Evolutionary conservation across 2,113 vertebrate species (phyloP).

Genomic region (Aepyceros melampus): DNA sequence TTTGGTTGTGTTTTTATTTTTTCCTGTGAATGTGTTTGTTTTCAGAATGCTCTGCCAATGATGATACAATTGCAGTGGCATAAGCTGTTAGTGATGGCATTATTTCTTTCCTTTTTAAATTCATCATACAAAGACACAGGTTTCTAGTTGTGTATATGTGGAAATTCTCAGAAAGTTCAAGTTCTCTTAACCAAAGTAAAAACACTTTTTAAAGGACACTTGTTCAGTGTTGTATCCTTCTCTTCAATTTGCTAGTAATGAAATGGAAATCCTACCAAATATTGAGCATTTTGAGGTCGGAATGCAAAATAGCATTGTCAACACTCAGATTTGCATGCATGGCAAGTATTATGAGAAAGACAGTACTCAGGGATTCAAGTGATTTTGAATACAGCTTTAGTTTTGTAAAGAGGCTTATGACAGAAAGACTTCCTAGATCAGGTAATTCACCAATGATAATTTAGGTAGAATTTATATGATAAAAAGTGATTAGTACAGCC

Average conservation of each 20-base stretch:
- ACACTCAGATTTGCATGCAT: background rate
- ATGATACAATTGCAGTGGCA: background rate
- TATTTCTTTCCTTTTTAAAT: background rate
- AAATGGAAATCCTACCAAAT: slow-evolving; percentile 17
- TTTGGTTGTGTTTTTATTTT: background rate
- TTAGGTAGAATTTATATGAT: background rate
- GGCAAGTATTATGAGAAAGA: background rate
- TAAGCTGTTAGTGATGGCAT: background rate
- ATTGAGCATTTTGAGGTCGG: background rate
- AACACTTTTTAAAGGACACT: background rate
- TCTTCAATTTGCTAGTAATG: background rate
- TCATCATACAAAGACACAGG: background rate
- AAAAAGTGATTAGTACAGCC: background rate
- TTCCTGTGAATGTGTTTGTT: background rate
- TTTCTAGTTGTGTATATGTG: background rate
- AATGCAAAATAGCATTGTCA: background rate
- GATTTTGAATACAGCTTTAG: background rate
- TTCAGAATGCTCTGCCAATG: background rate
- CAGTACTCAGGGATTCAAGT: background rate
- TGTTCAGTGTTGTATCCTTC: background rate
- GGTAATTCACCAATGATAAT: background rate
- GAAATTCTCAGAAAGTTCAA: background rate
- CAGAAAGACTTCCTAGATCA: background rate
- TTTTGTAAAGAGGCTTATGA: background rate
- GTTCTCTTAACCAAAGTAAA: background rate